Conservation (phyloP, 2,113 vertebrate genomes). For the Tautogolabrus adspersus region DNA sequence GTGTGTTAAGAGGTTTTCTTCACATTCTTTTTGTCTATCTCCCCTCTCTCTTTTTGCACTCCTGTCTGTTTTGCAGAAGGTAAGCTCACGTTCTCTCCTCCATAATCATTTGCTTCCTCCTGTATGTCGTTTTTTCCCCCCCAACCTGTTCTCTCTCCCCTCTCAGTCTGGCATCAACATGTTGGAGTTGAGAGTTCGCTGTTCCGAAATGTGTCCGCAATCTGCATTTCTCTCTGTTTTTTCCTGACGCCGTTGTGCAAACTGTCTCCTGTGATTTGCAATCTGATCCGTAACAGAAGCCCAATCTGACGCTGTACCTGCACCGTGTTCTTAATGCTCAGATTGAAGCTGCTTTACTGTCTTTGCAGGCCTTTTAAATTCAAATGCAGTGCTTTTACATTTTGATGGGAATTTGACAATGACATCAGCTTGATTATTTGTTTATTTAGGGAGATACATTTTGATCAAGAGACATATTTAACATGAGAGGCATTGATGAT, state of each 20-base stretch:
- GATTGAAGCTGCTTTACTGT: constrained; percentile 29
- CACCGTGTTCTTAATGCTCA: constrained; percentile 2
- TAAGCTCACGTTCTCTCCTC: constrained; percentile 83
- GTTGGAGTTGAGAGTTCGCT: constrained; percentile 29
- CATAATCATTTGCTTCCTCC: constrained; percentile 41
- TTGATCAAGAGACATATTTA: neutral
- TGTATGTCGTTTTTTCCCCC: neutral
- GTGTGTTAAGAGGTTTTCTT: constrained; percentile 67
- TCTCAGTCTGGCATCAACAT: constrained; percentile 43
- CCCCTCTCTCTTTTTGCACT: constrained; percentile 85
- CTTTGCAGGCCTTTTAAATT: constrained; percentile 39
- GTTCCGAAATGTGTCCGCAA: constrained; percentile 32
- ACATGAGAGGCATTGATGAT: constrained; percentile 9
- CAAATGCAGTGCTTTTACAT: constrained; percentile 7
- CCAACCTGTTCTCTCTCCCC: constrained; percentile 4
- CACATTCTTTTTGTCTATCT: constrained; percentile 84
- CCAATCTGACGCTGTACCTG: constrained; percentile 38
- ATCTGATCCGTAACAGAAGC: constrained; percentile 41
- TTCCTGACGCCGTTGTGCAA: constrained; percentile 14
- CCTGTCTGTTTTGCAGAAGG: constrained; percentile 95
- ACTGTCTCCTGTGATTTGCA: neutral
- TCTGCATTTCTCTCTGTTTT: constrained; percentile 26
- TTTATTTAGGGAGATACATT: constrained; percentile 4
- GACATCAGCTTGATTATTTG: neutral
- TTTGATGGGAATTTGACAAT: constrained; percentile 2